Base-by-base conservation (phyloP, 2,797 vertebrate species). In the Nothura maculosa region DNA sequence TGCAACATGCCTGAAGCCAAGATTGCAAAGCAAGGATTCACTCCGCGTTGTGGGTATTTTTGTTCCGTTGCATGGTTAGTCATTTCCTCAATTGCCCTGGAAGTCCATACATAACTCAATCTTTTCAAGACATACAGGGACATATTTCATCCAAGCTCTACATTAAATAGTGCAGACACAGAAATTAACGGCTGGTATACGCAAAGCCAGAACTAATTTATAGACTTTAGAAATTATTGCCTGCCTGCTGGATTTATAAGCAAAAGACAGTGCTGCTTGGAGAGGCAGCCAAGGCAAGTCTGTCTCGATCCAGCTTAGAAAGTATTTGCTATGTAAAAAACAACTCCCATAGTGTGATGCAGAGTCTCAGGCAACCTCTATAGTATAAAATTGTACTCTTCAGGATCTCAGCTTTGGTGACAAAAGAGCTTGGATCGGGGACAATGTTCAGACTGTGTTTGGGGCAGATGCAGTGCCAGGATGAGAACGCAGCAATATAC, bases 161-260 rank as follows among this genome's bases (percentile, higher is more conserved):
- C 52, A 28, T 84, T 91, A 85, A 81, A 70, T 72, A 84, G 38
- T 69, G 61, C 76, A 93, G 86, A 80, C 62, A 43, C 54, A 75
- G 80, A 93, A 95, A 93, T 87, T 83, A 92, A 92, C 2, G 2
- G 16, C 32, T 76, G 40, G 38, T 77, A 43, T 73, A 45, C 75
- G 89, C 63, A 40, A 81, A 95, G 87, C 87, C 95, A 95, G 88
- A 93, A 74, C 82, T 85, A 89, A 92, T 95, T 90, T 93, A 91
- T 42, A 73, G 86, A 67, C 75, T 72, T 89, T 36, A 87, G 95
- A 74, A 94, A 94, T 94, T 10, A 86, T 94, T 96, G 96, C 90
- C 90, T 94, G 87, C 89, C 74, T 93, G 69, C 81, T 88, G 83
- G 79, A 93, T 87, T 92, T 93, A 69, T 63, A 93, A 92, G 92